Base-by-base conservation (phyloP, 2,888 invertebrate genomes). In the Eulithis prunata region DNA sequence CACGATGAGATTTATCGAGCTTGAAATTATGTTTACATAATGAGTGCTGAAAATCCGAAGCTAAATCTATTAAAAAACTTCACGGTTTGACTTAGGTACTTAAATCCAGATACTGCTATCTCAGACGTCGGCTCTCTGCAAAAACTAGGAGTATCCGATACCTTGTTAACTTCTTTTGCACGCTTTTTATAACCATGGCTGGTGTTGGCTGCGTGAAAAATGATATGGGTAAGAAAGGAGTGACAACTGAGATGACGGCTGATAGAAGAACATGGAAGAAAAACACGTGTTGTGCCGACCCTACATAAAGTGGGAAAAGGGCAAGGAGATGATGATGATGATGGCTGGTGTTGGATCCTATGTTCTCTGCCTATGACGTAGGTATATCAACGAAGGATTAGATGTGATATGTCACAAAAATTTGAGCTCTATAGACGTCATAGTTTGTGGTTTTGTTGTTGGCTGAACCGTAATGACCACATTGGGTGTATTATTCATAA, bases 21-120 rank as follows among this genome's bases (percentile, higher is more conserved):
- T 70, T 73, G 73, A 73, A 71, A 73, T 73, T 69, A 71, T 72
- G 57, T 68, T 59, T 62, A 54, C 60, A 57, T 68, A 68, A 60
- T 60, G 59, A 67, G 62, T 54, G 41, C 64, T 64, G 56, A 71
- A 69, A 70, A 71, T 67, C 66, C 56, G 46, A 45, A 67, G 58
- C 57, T 58, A 58, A 21, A 53, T 13, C 47, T 54, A 43, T 47
- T 38, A 66, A 57, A 69, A 63, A 61, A 53, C 64, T 66, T 68
- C 59, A 60, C 65, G 38, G 68, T 64, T 58, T 63, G 49, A 32
- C 52, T 66, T 52, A 21, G 52, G 41, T 62, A 62, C 38, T 21
- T 53, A 36, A 4, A n/a, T 38, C 4, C 10, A 38, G 4, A 4
- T 32, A 32, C 52, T 51, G 56, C 55, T 60, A 21, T 11, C 13